A percentile compares a stretch with the other conserved stretches of the same genome.
Conservation (phyloP, 2,113 vertebrate species). For the Smithornis capensis region DNA sequence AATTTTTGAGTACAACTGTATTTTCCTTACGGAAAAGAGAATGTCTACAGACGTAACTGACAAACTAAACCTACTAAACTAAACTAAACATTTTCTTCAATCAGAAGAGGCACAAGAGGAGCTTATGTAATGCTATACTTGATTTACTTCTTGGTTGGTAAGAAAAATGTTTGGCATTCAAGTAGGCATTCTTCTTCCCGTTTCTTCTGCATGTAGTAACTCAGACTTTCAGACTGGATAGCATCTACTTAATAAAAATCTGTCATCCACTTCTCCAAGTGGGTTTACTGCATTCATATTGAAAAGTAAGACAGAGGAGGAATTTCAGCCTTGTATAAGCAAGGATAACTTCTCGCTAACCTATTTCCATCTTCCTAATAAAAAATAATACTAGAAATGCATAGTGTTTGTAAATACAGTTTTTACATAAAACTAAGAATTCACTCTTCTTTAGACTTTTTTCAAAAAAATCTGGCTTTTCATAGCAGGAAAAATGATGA, state of each 20-base stretch:
- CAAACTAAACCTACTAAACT: neutral
- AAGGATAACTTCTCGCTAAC: neutral
- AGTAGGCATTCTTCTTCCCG: neutral
- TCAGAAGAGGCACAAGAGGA: neutral
- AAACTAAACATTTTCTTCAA: neutral
- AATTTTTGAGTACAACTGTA: neutral
- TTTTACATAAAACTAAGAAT: neutral
- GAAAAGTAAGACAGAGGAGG: neutral
- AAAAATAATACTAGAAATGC: neutral
- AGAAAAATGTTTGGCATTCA: constrained; percentile 9
- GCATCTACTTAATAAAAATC: neutral
- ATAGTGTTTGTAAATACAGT: neutral
- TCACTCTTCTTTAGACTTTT: neutral
- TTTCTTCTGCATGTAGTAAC: neutral
- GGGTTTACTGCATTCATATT: neutral
- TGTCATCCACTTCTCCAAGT: neutral
- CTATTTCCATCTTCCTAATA: neutral
- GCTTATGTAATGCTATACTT: neutral
- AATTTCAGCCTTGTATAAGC: neutral
- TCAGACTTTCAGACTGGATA: neutral
- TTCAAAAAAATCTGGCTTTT: neutral
- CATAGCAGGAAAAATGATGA: neutral
- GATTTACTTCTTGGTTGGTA: neutral
- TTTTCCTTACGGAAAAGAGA: neutral
- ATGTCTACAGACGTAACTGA: neutral